Base-by-base conservation (phyloP, 2,113 vertebrate genomes). In the Eulacestoma nigropectus region DNA sequence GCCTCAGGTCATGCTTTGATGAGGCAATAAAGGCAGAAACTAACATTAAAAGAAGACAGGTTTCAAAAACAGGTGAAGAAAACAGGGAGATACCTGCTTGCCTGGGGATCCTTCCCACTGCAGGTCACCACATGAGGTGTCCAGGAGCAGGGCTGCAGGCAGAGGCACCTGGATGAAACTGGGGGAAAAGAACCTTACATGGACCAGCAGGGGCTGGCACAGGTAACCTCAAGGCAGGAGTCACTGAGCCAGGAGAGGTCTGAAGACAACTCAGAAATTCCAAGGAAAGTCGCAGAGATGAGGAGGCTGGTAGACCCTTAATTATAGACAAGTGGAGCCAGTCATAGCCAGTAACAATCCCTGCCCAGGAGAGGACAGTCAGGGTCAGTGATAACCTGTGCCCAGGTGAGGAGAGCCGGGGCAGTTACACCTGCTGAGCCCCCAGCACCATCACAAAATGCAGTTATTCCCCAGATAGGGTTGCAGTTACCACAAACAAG, bases 121-220 rank as follows among this genome's bases (percentile, higher is more conserved):
- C 13, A 5, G 13, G 13, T 49, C 6, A 13, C 4, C 1, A 0
- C 0, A 0, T 0, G 0, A 55, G 0, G 1, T 1, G 19, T 9
- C 10, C 4, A 1, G 20, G 10, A 49, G 13, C 2, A 1, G 7
- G 3, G 5, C 22, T 37, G 10, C 44, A n/a, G 16, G 1, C 0
- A 0, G 0, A 53, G 2, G 11, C 1, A 10, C 10, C n/a, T 3
- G 10, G 2, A 12, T 1, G 3, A 8, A 1, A 0, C 26, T 26
- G 16, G 4, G 1, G 1, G 3, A 6, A 17, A 32, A 62, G 6
- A 17, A 9, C 6, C 3, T 22, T 11, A 19, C 9, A 4, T 0
- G 0, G 6, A n/a, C 6, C 25, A 39, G 10, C 4, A 4, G 8
- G 6, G 1, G 5, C 33, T 89, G 6, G 0, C 2, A 42, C 7